phyloP scores from a whole-genome alignment of 2,888 invertebrate genomes.

The Sthenelais limicola region DNA sequence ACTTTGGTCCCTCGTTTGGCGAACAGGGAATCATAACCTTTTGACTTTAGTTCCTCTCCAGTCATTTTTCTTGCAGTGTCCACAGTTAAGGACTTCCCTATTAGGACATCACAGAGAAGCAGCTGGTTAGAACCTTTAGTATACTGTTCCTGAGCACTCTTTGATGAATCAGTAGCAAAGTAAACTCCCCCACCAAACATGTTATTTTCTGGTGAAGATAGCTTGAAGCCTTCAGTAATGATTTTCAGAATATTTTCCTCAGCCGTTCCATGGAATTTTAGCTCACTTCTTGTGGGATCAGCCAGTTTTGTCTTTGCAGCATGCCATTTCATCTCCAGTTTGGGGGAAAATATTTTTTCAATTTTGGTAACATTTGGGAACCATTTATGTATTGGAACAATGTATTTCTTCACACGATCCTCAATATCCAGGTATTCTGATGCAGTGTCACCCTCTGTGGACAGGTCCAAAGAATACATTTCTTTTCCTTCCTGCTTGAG shows the following conservation, averaged over 20 bases:
- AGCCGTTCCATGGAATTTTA: slow-evolving; percentile 50
- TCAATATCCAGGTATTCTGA: slow-evolving; percentile 43
- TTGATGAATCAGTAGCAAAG: slow-evolving; percentile 50
- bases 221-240: slow-evolving; percentile 39
- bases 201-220: slow-evolving; percentile 26
- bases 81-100: slow-evolving; percentile 42
- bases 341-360: slow-evolving; percentile 44
- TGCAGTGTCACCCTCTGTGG: slow-evolving; percentile 44
- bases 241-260: slow-evolving; percentile 40
- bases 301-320: not conserved
- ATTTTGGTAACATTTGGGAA: slow-evolving; percentile 44
- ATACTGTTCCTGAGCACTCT: slow-evolving; percentile 48
- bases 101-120: slow-evolving; percentile 48
- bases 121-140: slow-evolving; percentile 49
- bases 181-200: slow-evolving; percentile 48
- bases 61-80: slow-evolving; percentile 29
- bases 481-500: slow-evolving; percentile 10
- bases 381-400: slow-evolving; percentile 48
- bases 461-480: slow-evolving; percentile 14
- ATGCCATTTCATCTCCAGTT: slow-evolving; percentile 36
- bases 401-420: slow-evolving; percentile 42
- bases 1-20: slow-evolving; percentile 35
- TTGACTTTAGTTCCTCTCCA: slow-evolving; percentile 1
- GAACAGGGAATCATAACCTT: slow-evolving; percentile 45
- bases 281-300: slow-evolving; percentile 39